phyloP scores from a whole-genome alignment of 2,797 vertebrate genomes.

The Neolamprologus multifasciatus region DNA sequence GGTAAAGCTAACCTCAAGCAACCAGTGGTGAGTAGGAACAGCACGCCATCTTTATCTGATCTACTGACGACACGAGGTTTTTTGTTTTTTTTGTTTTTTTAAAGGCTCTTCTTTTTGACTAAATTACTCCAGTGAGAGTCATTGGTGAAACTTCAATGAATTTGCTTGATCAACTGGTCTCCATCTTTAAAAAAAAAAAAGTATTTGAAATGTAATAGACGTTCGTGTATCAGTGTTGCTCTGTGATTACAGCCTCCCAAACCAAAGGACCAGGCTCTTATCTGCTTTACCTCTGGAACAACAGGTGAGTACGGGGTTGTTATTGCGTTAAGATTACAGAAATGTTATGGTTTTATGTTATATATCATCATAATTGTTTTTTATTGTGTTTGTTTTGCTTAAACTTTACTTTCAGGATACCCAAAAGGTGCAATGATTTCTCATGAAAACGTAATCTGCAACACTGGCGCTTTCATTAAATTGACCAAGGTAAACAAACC shows the following conservation, averaged over 20 bases:
- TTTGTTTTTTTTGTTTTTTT: too few relatives aligned
- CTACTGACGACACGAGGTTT: background rate
- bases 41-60: background rate
- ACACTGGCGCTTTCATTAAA: conserved; percentile 91
- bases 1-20: conserved; percentile 63
- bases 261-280: conserved; percentile 86
- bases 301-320: conserved; percentile 77
- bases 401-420: conserved; percentile 72
- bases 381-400: conserved; percentile 8
- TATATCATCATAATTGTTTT: background rate
- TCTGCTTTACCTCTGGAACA: conserved; percentile 98
- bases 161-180: background rate
- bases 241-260: conserved; percentile 80
- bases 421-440: conserved; percentile 94
- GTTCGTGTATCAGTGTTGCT: background rate
- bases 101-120: background rate
- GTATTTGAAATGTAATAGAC: background rate
- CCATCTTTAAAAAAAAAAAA: background rate
- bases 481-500: conserved; percentile 84
- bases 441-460: conserved; percentile 88
- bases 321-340: background rate
- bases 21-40: conserved; percentile 64
- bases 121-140: background rate
- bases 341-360: background rate
- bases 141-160: background rate